A percentile compares a stretch with the other conserved stretches of the same genome.
These are phyloP conservation scores for Varanus salvator DNA, from an alignment of 2,113 vertebrate species.

Conservation along the genomic window DNA sequence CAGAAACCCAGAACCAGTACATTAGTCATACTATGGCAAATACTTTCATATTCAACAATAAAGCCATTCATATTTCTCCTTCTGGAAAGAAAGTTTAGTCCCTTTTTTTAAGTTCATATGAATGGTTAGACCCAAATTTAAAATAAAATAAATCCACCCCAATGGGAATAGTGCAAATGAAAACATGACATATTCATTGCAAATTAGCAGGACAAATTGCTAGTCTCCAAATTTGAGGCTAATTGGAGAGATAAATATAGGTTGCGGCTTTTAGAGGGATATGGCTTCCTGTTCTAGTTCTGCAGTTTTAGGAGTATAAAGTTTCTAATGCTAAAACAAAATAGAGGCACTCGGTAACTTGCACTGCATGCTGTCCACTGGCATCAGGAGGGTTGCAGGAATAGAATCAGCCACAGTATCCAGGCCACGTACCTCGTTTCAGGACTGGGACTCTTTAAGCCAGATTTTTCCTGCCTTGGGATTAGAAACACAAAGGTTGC, in stretches of 20 bases:
- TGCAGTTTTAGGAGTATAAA: conserved; percentile 22
- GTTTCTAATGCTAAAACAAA: conserved; percentile 18
- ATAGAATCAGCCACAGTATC: conserved; percentile 10
- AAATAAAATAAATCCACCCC: conserved; percentile 47
- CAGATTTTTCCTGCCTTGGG: background rate
- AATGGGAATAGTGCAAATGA: conserved; percentile 41
- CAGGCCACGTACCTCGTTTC: background rate
- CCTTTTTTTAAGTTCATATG: conserved; percentile 16
- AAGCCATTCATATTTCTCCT: conserved; percentile 42
- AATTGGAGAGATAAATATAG: conserved; percentile 63
- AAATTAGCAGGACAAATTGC: conserved; percentile 51
- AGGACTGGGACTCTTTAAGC: background rate
- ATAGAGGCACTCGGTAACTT: background rate
- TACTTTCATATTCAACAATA: conserved; percentile 40
- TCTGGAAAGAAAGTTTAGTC: conserved; percentile 30
- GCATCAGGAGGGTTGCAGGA: background rate
- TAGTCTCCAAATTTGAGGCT: conserved; percentile 66
- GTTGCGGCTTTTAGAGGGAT: conserved; percentile 28
- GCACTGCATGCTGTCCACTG: background rate
- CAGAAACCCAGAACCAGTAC: conserved; percentile 17
- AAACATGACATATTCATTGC: conserved; percentile 46
- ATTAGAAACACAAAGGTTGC: background rate
- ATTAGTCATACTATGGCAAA: conserved; percentile 40
- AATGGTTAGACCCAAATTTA: conserved; percentile 42
- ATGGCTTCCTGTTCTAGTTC: conserved; percentile 28